Evolutionary conservation across 2,888 invertebrate species (phyloP).

Genomic region (Dugesia japonica): DNA sequence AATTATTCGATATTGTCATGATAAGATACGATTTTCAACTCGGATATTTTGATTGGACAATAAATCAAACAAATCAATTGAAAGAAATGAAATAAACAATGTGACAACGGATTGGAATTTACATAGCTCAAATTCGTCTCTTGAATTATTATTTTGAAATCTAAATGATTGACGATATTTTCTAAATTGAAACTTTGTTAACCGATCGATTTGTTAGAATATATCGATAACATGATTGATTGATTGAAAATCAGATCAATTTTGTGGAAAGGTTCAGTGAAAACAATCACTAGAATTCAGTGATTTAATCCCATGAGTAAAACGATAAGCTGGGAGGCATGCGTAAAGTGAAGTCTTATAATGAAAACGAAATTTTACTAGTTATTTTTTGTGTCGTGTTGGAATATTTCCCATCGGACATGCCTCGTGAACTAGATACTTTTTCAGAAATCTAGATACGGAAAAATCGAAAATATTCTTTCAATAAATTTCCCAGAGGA

Average conservation of each 20-base stretch:
- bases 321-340: neutral
- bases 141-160: too few species aligned
- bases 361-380: neutral
- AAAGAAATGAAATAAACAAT: too few species aligned
- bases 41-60: neutral
- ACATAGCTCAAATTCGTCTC: too few species aligned
- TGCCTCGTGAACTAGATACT: neutral
- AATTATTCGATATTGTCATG: neutral
- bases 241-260: constrained; percentile 3
- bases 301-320: neutral
- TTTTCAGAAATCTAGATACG: neutral
- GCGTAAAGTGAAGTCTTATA: neutral
- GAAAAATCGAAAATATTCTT: neutral
- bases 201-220: too few species aligned
- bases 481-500: neutral
- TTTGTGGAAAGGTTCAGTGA: neutral
- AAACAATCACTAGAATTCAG: neutral
- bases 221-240: neutral
- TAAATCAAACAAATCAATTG: too few species aligned
- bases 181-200: too few species aligned
- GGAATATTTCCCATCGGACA: neutral
- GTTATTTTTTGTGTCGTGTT: neutral
- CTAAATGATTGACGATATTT: too few species aligned
- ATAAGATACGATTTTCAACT: neutral
- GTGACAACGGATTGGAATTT: too few species aligned